Base-by-base conservation (phyloP, 2,797 vertebrate genomes). In the Poeciliopsis gracilis region DNA sequence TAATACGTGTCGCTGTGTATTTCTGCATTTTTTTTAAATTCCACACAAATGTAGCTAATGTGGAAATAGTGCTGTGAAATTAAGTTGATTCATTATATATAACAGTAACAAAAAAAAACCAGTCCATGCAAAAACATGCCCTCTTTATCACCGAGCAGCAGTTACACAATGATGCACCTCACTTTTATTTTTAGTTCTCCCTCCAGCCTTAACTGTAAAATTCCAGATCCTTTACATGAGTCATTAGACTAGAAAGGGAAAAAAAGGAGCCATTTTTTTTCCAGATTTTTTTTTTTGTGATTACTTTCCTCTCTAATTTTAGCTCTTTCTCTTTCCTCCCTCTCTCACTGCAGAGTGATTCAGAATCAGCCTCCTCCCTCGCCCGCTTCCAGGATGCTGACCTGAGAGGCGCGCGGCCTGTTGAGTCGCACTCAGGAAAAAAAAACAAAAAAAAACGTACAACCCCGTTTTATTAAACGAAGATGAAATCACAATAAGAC, bases 341-440 rank as follows among this genome's bases (percentile, higher is more conserved):
- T 8, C 13, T 28, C 76, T 78, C 81, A 82, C 63, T 79, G 74
- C 77, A 79, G 25, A 66, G 73, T 86, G 76, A 91, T 77, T 88
- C 84, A 81, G 76, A 57, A 73, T 81, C 46, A 49, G 30, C 71
- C 49, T 25, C 79, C 72, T 80, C 77, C 57, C 15, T 81, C 28
- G 5, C 81, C 53, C 7, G 38, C 75, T 59, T 76, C 59, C 75
- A 49, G 38, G 38, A 43, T 30, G 69, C 11, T 67, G 15, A 4
- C 74, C 36, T 69, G 75, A 83, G 59, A 78, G 55, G 12, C 30
- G 72, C 23, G 16, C 25, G 15, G 63, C 36, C 43, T 76, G 51
- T 13, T 79, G 74, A 86, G 67, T 74, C 78, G 47, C 23, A 11
- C 15, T 66, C 30, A 23, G 25, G 0, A 8, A 23, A 47, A 4